Base-by-base conservation (phyloP, 2,797 vertebrate genomes). In the Sebastes matsubarae region DNA sequence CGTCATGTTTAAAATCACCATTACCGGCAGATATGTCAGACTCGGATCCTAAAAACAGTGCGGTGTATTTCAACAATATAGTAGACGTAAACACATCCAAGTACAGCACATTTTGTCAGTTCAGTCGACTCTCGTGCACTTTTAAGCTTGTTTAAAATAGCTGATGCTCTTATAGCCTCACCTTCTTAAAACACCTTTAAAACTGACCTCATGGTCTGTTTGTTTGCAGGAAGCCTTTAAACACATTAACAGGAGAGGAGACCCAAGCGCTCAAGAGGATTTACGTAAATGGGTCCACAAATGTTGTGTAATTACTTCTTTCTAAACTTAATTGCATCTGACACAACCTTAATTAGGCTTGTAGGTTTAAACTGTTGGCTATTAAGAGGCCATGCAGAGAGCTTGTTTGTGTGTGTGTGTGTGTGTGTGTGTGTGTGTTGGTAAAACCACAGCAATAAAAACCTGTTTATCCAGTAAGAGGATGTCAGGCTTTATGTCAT, bases 391-490 rank as follows among this genome's bases (percentile, higher is more conserved):
- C 70, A 68, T 88, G 77, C 16, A 34, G 74, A 30, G 69, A 57
- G 54, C 32, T 9, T 68, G 60, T 73, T 63, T 59, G 70, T 68
- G 30, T 70, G 46, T 75, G 20, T 77, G 68, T 38, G 20, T 34
- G 12, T 36, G n/a, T 36, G 9, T 36, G 29, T 30, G 29, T 29
- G 29, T 29, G 0, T 29, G 22, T 38, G 14, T 42, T 12, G 24
- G 57, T 83, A 73, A 91, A 89, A 86, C 80, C 86, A 64, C 75
- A 75, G 83, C 80, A 82, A 89, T 93, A 90, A 94, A 93, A 94
- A 93, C 88, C 91, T 85, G 92, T 94, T 94, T 85, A 92, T 91
- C 92, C 85, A 89, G 84, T 93, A 90, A 92, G 90, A 92, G 90
- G 90, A 94, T 93, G 88, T 77, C 83, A 66, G 75, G 83, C 88